A percentile compares a stretch with the other conserved stretches of the same genome.
phyloP scores from a whole-genome alignment of 1,140 invertebrate species.

The Aphaenogaster ashmeadi region DNA sequence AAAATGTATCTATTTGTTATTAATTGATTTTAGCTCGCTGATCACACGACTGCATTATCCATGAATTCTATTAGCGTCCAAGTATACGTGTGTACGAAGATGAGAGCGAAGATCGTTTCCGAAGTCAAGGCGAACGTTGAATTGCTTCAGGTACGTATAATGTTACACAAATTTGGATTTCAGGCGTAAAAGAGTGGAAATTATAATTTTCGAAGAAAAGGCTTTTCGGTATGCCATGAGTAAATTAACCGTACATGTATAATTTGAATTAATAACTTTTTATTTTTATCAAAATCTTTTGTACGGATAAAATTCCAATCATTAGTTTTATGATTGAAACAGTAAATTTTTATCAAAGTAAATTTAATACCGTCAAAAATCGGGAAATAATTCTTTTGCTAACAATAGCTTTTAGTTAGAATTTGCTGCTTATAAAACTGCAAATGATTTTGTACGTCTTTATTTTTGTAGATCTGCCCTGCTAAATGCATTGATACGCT shows the following conservation, averaged over 20 bases:
- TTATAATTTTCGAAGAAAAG: background rate
- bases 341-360: background rate
- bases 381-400: background rate
- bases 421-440: background rate
- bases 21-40: conserved; percentile 86
- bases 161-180: background rate
- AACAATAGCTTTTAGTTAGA: background rate
- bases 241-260: background rate
- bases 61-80: conserved; percentile 86
- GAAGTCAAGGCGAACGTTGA: conserved; percentile 92
- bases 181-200: background rate
- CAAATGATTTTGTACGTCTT: background rate
- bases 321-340: background rate
- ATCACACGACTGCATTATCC: conserved; percentile 88
- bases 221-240: background rate
- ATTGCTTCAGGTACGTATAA: conserved; percentile 89
- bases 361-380: conserved; percentile 7
- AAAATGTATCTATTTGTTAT: background rate
- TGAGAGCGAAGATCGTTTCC: conserved; percentile 92
- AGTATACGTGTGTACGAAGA: conserved; percentile 91
- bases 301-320: background rate
- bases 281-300: conserved; percentile 7
- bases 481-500: conserved; percentile 90
- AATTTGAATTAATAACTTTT: background rate
- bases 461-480: conserved; percentile 73